A percentile compares a stretch with the other conserved stretches of the same genome.
Evolutionary conservation across 2,113 vertebrate species (phyloP).

Genomic region (Cyprinodon variegatus): DNA sequence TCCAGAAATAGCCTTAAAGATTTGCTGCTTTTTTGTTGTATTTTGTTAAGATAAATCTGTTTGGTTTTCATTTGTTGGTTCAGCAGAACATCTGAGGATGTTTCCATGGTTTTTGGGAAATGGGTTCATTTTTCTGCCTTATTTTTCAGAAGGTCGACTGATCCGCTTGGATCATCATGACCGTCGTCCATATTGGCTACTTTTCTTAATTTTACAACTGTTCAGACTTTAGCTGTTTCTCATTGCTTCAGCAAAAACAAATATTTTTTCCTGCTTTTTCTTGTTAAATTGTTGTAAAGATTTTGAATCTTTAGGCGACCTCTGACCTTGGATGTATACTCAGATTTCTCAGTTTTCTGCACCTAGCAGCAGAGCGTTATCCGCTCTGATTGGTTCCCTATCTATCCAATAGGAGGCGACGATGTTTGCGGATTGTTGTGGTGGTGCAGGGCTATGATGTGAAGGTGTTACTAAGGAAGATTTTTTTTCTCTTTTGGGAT

Average conservation of each 20-base stretch:
- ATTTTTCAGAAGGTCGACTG: not conserved
- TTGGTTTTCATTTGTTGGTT: not conserved
- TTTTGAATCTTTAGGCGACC: constrained; percentile 4
- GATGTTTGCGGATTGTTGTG: not conserved
- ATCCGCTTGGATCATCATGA: no score
- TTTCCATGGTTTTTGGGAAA: not conserved
- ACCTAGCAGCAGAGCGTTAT: constrained; percentile 21
- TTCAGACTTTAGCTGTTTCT: not conserved
- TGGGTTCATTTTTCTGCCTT: not conserved
- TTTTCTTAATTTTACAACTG: not conserved
- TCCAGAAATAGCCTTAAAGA: not conserved
- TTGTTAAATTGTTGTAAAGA: not conserved
- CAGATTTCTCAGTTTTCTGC: not conserved
- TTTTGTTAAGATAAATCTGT: not conserved
- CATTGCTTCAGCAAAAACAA: not conserved
- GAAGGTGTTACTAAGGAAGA: constrained; percentile 2
- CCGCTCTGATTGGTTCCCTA: not conserved
- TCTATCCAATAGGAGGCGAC: constrained; percentile 30
- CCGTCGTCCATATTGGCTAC: not conserved
- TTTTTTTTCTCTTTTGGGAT: not conserved
- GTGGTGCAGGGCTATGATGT: not conserved
- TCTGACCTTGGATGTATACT: constrained; percentile 26
- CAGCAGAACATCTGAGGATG: not conserved
- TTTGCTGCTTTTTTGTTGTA: not conserved
- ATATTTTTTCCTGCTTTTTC: not conserved